These are phyloP conservation scores for Pseudopipra pipra DNA, from an alignment of 2,113 vertebrate genomes.

Conservation along the genomic window DNA sequence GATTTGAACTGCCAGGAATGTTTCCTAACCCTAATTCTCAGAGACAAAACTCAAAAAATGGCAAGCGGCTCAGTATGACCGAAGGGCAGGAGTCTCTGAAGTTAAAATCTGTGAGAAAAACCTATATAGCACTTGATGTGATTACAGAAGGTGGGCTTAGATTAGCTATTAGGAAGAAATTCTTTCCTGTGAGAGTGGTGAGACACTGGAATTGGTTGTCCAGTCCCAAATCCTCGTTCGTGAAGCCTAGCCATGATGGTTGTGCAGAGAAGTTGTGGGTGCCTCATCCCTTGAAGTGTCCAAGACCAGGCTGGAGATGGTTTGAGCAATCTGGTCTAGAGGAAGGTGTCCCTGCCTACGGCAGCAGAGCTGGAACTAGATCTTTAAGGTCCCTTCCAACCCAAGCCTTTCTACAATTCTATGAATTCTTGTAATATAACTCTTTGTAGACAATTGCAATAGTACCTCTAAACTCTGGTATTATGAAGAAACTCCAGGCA, in stretches of 20 bases:
- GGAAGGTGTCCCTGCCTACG: neutral
- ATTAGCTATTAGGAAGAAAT: neutral
- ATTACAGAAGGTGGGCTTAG: neutral
- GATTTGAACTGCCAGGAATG: neutral
- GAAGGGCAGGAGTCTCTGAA: neutral
- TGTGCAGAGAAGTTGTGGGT: neutral
- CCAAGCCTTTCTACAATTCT: neutral
- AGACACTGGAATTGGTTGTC: neutral
- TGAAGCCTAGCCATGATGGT: neutral
- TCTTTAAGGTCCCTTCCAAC: neutral
- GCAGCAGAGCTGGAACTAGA: rapidly evolving
- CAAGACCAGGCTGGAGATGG: neutral
- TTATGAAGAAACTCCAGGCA: neutral
- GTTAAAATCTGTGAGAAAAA: neutral
- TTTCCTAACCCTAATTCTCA: neutral
- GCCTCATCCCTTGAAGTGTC: neutral
- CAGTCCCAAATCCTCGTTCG: too few species aligned
- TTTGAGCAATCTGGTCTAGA: neutral
- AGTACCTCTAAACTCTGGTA: neutral
- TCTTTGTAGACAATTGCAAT: neutral
- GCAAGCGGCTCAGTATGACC: neutral
- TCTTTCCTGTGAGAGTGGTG: neutral
- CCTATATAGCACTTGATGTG: neutral
- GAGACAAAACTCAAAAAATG: neutral
- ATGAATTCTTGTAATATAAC: neutral